A percentile compares a stretch with the other conserved stretches of the same genome.
phyloP scores from a whole-genome alignment of 2,113 vertebrate species.

The Callithrix jacchus region DNA sequence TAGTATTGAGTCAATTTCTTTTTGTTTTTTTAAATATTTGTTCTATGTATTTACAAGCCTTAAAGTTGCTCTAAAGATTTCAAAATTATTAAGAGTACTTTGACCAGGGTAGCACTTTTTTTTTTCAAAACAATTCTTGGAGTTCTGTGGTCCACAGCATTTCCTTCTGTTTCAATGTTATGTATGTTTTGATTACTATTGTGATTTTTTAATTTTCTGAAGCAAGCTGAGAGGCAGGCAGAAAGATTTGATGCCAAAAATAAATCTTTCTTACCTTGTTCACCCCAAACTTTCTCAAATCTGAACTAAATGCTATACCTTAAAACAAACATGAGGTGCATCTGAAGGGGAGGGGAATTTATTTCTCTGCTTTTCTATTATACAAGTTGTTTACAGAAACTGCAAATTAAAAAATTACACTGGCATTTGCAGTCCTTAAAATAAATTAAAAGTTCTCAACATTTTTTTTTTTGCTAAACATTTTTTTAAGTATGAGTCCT shows the following conservation, averaged over 20 bases:
- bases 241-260: slow-evolving; percentile 83
- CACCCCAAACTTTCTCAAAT: slow-evolving; percentile 84
- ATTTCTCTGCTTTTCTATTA: slow-evolving; percentile 90
- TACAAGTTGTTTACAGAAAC: slow-evolving; percentile 93
- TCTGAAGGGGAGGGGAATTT: slow-evolving; percentile 87
- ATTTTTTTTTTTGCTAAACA: slow-evolving; percentile 87
- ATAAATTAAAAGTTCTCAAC: slow-evolving; percentile 97
- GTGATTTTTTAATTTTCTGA: slow-evolving; percentile 83
- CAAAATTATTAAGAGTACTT: slow-evolving; percentile 92
- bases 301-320: slow-evolving; percentile 87
- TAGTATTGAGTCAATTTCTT: slow-evolving; percentile 87
- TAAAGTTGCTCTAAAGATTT: slow-evolving; percentile 94
- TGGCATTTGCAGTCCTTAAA: slow-evolving; percentile 97
- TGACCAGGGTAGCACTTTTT: slow-evolving; percentile 83
- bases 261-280: slow-evolving; percentile 80
- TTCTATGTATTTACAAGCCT: slow-evolving; percentile 99
- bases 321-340: slow-evolving; percentile 85
- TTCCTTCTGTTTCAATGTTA: slow-evolving; percentile 85
- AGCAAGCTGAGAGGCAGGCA: slow-evolving; percentile 91
- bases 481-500: slow-evolving; percentile 89
- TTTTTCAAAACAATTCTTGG: slow-evolving; percentile 80
- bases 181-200: slow-evolving; percentile 84
- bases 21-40: slow-evolving; percentile 91
- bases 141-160: slow-evolving; percentile 83
- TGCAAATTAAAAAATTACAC: slow-evolving; percentile 99